Evolutionary conservation across 2,888 invertebrate genomes (phyloP), one percentile per base, ranked within the genome.

Genomic region (Erebia epiphron): DNA sequence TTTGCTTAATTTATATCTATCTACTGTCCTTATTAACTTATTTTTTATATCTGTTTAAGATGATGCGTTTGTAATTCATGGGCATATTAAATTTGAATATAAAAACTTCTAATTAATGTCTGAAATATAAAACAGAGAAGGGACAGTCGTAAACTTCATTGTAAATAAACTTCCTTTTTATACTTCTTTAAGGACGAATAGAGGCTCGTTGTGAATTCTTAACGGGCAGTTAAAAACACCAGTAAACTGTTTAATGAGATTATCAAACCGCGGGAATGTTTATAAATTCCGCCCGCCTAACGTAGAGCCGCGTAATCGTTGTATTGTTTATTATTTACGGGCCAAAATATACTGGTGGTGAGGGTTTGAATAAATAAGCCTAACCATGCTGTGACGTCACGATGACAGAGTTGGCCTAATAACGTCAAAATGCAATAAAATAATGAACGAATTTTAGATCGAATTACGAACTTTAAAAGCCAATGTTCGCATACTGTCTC

Each of bases 161-260:
- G 65, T 72, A 72, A 72, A 74, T 72, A 72, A 74, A 72, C 70
- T 68, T 63, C 57, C 18, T 68, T 70, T 72, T 72, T 70, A 72
- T 74, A 72, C 72, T 61, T 69, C 61, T 78, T 79, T 80, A 80
- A 84, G 81, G 82, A 79, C 77, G 84, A 84, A 87, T 86, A 87
- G 83, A 81, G 76, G 79, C 82, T 82, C 80, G 80, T 86, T 87
- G 83, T 86, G 84, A 89, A 85, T 86, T 82, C 83, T 89, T 90
- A 88, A 90, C 86, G 78, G 83, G 77, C 83, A 83, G 86, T 91
- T 87, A 89, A 91, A 35, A 79, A 85, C 81, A 84, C 81, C 86
- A 82, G 85, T 90, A 84, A 89, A 90, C 83, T 82, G 81, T 84
- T 90, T 89, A 89, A 91, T 88, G 87, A 86, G 83, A 85, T 83